Conservation (phyloP, 2,797 vertebrate genomes). For the Periophthalmus magnuspinnatus region DNA sequence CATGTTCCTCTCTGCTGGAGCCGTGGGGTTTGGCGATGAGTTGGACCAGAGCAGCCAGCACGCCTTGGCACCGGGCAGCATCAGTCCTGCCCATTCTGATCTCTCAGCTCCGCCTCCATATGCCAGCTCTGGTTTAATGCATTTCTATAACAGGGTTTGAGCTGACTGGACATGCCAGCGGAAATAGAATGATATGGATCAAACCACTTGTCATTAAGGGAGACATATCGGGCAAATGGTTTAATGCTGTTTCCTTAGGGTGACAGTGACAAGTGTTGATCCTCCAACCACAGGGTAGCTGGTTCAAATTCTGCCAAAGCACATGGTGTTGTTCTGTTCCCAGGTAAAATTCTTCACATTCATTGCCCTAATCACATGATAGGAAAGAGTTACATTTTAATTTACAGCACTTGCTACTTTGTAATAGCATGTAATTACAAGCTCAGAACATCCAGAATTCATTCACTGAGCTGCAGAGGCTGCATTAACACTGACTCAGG, state of each 20-base stretch:
- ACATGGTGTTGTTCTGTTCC: too few relatives aligned
- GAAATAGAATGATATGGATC: constrained; percentile 62
- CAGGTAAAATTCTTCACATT: too few relatives aligned
- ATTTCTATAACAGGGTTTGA: constrained; percentile 73
- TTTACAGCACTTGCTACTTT: too few relatives aligned
- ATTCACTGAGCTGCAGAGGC: too few relatives aligned
- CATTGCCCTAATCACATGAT: too few relatives aligned
- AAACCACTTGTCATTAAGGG: constrained; percentile 37
- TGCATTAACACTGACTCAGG: too few relatives aligned
- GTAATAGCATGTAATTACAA: too few relatives aligned
- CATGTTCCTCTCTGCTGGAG: constrained; percentile 72
- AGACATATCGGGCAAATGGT: neutral
- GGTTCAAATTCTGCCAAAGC: too few relatives aligned
- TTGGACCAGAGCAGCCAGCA: constrained; percentile 60
- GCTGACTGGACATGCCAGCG: constrained; percentile 37
- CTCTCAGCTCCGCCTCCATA: constrained; percentile 75
- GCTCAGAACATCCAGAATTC: too few relatives aligned
- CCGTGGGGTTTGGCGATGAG: constrained; percentile 69
- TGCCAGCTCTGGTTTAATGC: constrained; percentile 73
- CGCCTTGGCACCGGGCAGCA: constrained; percentile 64
- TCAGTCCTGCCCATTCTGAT: constrained; percentile 69
- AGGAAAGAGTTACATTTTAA: too few relatives aligned
- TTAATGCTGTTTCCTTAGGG: neutral
- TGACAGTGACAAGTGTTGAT: neutral
- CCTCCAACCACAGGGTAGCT: neutral